A percentile compares a stretch with the other conserved stretches of the same genome.
Evolutionary conservation across 2,797 vertebrate genomes (phyloP).

Genomic region (Protonibea diacanthus): DNA sequence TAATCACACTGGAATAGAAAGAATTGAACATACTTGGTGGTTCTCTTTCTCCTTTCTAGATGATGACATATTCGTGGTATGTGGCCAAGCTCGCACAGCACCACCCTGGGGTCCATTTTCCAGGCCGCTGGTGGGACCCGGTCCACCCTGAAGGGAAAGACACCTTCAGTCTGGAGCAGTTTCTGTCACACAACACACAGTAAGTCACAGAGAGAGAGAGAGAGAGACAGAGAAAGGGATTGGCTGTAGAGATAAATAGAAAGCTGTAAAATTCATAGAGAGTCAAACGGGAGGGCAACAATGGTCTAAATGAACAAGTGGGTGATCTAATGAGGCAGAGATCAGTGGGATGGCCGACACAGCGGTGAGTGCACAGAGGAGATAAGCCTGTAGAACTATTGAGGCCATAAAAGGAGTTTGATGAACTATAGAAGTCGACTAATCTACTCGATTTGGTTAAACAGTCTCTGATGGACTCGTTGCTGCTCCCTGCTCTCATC

Average conservation of each 20-base stretch:
- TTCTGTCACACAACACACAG: constrained; percentile 93
- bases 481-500: constrained; percentile 63
- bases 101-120: constrained; percentile 90
- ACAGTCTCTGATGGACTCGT: constrained; percentile 61
- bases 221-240: constrained; percentile 37
- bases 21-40: constrained; percentile 23
- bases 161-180: constrained; percentile 93
- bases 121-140: constrained; percentile 92
- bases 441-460: constrained; percentile 81
- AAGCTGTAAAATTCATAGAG: constrained; percentile 54
- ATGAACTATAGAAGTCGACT: constrained; percentile 74
- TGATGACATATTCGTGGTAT: constrained; percentile 99
- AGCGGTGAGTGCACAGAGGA: constrained; percentile 64
- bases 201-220: constrained; percentile 80
- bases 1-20: constrained; percentile 24
- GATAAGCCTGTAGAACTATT: constrained; percentile 74
- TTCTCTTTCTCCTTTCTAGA: constrained; percentile 80
- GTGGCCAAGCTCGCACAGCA: constrained; percentile 92
- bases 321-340: constrained; percentile 78
- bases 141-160: constrained; percentile 79
- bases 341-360: constrained; percentile 69
- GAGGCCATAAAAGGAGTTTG: constrained; percentile 76
- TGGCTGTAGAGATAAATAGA: constrained; percentile 51
- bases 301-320: constrained; percentile 72
- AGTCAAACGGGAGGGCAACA: constrained; percentile 61